Percentiles rank a stretch among this genome's conserved stretches.
phyloP scores from a whole-genome alignment of 2,888 invertebrate species.

The Arrhopalites spinosus region DNA sequence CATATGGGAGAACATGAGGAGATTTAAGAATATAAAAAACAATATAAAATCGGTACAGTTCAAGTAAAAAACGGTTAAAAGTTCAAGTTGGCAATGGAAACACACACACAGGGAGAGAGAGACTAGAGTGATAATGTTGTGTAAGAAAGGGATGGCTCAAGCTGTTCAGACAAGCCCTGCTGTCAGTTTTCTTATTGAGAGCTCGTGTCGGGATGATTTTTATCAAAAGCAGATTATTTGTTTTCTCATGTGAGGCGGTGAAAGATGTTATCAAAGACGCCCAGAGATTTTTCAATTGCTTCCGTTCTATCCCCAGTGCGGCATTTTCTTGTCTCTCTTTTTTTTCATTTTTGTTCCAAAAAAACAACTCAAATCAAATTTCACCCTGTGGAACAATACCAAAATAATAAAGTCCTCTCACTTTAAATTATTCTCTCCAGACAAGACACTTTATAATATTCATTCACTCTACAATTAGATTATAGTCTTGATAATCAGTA shows the following conservation, averaged over 20 bases:
- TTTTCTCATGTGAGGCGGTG: constrained; percentile 39
- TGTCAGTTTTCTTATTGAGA: constrained; percentile 7
- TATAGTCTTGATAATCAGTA: too few relatives aligned
- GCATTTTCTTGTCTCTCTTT: background rate
- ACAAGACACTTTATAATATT: too few relatives aligned
- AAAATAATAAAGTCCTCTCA: background rate
- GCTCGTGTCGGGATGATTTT: constrained; percentile 42
- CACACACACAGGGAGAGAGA: too few relatives aligned
- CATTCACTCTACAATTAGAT: too few relatives aligned
- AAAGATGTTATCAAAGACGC: constrained; percentile 33
- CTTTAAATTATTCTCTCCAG: too few relatives aligned
- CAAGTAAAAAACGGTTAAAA: too few relatives aligned
- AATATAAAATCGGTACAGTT: too few relatives aligned
- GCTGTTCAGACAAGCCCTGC: constrained; percentile 10
- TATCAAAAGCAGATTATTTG: constrained; percentile 44
- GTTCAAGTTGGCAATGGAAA: too few relatives aligned
- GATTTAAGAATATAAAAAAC: too few relatives aligned
- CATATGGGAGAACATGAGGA: too few relatives aligned
- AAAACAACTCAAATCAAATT: constrained; percentile 22
- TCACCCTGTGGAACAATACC: constrained; percentile 6
- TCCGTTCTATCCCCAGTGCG: constrained; percentile 33
- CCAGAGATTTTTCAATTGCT: constrained; percentile 39
- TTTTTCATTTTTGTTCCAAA: background rate
- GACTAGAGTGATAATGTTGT: too few relatives aligned
- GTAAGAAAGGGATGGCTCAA: constrained; percentile 13